Base-by-base conservation (phyloP, 2,797 vertebrate genomes). In the Pygocentrus nattereri region DNA sequence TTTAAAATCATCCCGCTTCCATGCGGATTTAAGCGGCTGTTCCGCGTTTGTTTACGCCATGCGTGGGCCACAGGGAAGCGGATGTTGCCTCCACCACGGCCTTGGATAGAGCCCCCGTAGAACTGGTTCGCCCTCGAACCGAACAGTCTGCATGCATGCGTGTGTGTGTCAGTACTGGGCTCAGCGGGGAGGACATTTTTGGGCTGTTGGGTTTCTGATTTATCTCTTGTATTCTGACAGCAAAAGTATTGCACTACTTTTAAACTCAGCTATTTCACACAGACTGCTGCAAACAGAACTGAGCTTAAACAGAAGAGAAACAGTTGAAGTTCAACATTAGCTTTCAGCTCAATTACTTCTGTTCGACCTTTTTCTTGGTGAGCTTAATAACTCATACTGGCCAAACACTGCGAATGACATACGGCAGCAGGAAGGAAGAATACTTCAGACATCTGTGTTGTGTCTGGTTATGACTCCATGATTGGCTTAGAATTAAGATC, bases 21-120 rank as follows among this genome's bases (percentile, higher is more conserved):
- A 52, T 80, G 56, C 61, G 61, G 38, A 78, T 79, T 85, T 54
- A 76, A 49, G 78, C 34, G 44, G 61, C 38, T 34, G 56, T 75
- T 78, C 78, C 64, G 71, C 54, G 25, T 81, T 85, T 87, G 77
- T 84, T 84, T 85, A 68, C 50, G 77, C 70, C 31, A 31, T 54
- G 80, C 71, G 49, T 73, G 49, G 78, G 80, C 76, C 80, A 47
- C 49, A 11, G 77, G 77, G 76, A 82, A 79, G 70, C 38, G 44
- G 74, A 79, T 80, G 68, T 23, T 41, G 69, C 54, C 74, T 47
- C 65, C 74, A 7, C 25, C n/a, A n/a, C 67, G 58, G 81, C 78
- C 80, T 76, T 75, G 78, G 62, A 65, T 61, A 58, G 65, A 81
- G 67, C 52, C 59, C 73, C 67, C 27, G 25, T 74, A 71, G 58